phyloP scores from a whole-genome alignment of 1,140 invertebrate genomes.

The Drosophila sturtevanti region DNA sequence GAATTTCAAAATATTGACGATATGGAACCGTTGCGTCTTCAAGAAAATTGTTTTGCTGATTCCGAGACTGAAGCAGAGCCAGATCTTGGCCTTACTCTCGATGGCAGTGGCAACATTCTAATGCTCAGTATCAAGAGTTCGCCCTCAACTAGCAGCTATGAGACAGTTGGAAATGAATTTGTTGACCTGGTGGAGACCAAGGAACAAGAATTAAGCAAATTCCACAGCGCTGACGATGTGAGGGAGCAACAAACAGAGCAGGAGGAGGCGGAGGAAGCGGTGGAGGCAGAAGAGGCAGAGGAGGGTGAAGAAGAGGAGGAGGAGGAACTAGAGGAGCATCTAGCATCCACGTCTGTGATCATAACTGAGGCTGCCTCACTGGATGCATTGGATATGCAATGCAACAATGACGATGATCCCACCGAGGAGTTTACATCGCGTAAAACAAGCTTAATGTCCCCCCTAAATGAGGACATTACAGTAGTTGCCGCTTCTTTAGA shows the following conservation, averaged over 20 bases:
- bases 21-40: conserved; percentile 70
- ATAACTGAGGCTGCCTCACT: conserved; percentile 85
- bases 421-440: conserved; percentile 75
- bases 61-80: conserved; percentile 57
- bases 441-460: conserved; percentile 79
- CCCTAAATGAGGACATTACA: conserved; percentile 77
- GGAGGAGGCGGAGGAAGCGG: neutral
- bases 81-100: conserved; percentile 54
- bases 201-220: neutral
- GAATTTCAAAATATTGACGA: conserved; percentile 73
- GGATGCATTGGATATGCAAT: conserved; percentile 60
- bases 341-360: conserved; percentile 83
- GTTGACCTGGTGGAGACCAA: conserved; percentile 61
- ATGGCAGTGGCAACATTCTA: conserved; percentile 59
- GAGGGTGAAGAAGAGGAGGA: conserved; percentile 1
- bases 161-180: conserved; percentile 82
- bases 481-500: conserved; percentile 73
- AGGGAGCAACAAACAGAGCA: conserved; percentile 42
- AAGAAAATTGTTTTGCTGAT: conserved; percentile 77
- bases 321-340: conserved; percentile 45
- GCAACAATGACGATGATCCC: conserved; percentile 69
- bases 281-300: too few species aligned
- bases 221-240: conserved; percentile 22
- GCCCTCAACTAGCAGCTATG: conserved; percentile 81
- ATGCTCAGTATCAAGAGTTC: conserved; percentile 80